A percentile compares a stretch with the other conserved stretches of the same genome.
phyloP scores from a whole-genome alignment of 1,140 invertebrate species.

The Helicoverpa zea region DNA sequence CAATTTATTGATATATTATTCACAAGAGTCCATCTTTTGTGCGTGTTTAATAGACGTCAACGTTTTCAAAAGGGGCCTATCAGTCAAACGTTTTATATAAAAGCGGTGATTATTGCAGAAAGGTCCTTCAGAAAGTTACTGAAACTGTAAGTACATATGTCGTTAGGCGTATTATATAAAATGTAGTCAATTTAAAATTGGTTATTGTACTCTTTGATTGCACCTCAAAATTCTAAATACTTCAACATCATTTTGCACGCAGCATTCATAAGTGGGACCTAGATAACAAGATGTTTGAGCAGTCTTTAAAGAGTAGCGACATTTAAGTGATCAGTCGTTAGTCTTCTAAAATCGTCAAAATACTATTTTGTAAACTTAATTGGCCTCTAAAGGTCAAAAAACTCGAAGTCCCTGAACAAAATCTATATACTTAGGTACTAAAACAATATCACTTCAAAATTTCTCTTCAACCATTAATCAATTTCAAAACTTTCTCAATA shows the following conservation, averaged over 20 bases:
- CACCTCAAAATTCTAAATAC: too few species aligned
- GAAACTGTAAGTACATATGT: not conserved
- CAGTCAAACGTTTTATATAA: not conserved
- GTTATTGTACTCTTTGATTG: too few species aligned
- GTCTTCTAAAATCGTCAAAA: too few species aligned
- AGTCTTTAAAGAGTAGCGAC: too few species aligned
- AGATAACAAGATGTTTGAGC: too few species aligned
- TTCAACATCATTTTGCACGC: too few species aligned
- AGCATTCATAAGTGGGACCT: too few species aligned
- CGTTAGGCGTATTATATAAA: not conserved
- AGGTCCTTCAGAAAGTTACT: not conserved
- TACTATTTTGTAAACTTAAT: too few species aligned
- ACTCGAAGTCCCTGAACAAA: too few species aligned
- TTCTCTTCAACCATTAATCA: not conserved
- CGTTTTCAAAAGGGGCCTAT: constrained; percentile 4
- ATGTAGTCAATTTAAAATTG: too few species aligned
- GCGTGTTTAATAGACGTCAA: constrained; percentile 15
- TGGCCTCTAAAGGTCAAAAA: too few species aligned
- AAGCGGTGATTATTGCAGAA: constrained; percentile 8
- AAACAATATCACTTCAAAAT: not conserved
- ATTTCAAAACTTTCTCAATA: not conserved
- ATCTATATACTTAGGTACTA: not conserved
- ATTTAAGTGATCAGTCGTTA: too few species aligned
- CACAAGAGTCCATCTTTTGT: constrained; percentile 8
- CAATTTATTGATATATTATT: not conserved